Evolutionary conservation across 2,113 vertebrate genomes (phyloP), one percentile per base, ranked within the genome.

Genomic region (Myrmecophaga tridactyla): DNA sequence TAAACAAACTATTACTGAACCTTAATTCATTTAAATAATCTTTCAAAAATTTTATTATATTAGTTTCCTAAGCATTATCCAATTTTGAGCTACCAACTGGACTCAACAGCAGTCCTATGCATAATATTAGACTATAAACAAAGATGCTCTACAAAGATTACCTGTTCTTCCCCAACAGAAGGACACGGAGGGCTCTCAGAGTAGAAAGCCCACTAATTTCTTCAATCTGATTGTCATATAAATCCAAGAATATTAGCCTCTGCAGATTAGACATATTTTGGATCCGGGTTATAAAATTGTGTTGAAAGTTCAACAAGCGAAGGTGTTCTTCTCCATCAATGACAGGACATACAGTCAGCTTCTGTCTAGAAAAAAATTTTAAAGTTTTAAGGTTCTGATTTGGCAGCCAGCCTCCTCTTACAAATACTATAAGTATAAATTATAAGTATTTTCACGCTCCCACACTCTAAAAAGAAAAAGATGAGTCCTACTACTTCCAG

Each of bases 101-200:
- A 43, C 12, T 92, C 46, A 60, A 72, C 14, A 34, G 48, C 67
- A 85, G 13, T 88, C 39, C 51, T n/a, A 69, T 6, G 1, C 8
- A 43, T 41, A 48, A 76, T 25, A 73, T 27, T n/a, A 53, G 48
- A 10, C 31, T 53, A 46, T 21, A 76, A 86, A 87, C 39, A 77
- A 80, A 77, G 85, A 53, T 82, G 12, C 25, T 75, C 41, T 65
- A 27, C 7, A 69, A 76, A 86, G 43, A 84, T 96, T 97, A 99
- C 99, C 99, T 99, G 99, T 99, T 99, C 87, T 99, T 99, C 80
- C 99, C 99, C 96, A 99, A 96, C 84, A 99, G 97, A 58, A 99
- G 99, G 53, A 99, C 99, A 85, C 98, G 98, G 1, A 99, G 98
- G 4, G 98, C 99, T 96, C 90, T 97, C 13, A 99, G 98, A 67